These are phyloP conservation scores for Teleiodes luculella DNA, from an alignment of 2,888 invertebrate genomes.

Conservation along the genomic window DNA sequence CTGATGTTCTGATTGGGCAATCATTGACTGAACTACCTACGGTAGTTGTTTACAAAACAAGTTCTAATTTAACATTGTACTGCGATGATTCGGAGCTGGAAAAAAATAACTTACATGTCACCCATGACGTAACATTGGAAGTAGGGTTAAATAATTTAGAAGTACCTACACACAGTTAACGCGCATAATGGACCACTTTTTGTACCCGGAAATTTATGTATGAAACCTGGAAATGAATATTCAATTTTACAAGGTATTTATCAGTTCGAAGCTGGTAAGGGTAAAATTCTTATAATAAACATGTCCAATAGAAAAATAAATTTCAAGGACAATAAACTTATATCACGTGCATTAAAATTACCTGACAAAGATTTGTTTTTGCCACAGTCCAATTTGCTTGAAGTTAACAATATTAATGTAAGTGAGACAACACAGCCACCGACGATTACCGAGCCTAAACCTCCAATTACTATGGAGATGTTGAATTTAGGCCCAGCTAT, in stretches of 20 bases:
- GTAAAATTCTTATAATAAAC: background rate
- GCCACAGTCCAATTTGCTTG: background rate
- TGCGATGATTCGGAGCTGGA: background rate
- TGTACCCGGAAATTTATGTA: background rate
- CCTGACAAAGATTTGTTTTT: background rate
- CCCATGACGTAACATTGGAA: too few relatives aligned
- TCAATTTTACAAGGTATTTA: background rate
- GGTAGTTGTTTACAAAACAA: background rate
- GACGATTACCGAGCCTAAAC: background rate
- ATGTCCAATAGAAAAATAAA: background rate
- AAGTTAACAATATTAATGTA: background rate
- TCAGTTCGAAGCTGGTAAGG: background rate
- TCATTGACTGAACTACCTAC: constrained; percentile 15
- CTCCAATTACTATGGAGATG: constrained; percentile 6
- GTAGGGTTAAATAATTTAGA: too few relatives aligned
- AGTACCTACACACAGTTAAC: too few relatives aligned
- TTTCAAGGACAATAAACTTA: background rate
- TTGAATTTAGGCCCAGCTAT: constrained; percentile 1
- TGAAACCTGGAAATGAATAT: background rate
- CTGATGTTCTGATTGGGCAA: constrained; percentile 19
- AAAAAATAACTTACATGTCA: too few relatives aligned
- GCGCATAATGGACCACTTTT: too few relatives aligned
- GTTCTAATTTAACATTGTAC: background rate
- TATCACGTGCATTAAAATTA: background rate
- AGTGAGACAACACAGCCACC: background rate